Evolutionary conservation across 2,888 invertebrate genomes (phyloP).

Genomic region (Macrophya annulata): DNA sequence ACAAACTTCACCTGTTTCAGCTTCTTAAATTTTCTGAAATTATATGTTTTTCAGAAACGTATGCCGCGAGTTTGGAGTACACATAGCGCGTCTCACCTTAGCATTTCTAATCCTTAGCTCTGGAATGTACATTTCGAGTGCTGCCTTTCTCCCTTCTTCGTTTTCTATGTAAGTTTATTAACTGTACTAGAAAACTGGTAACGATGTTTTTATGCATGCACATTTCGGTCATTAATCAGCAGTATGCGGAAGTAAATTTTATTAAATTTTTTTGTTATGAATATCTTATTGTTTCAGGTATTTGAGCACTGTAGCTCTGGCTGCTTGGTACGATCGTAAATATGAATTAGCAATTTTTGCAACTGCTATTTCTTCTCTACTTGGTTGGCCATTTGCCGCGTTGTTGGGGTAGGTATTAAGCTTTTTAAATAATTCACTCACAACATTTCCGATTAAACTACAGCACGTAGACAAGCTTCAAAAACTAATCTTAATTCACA

Average conservation of each 20-base stretch:
- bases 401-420: conserved; percentile 86
- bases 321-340: conserved; percentile 93
- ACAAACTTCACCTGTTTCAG: background rate
- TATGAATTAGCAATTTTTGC: conserved; percentile 91
- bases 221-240: background rate
- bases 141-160: conserved; percentile 96
- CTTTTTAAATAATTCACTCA: conserved; percentile 33
- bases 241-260: background rate
- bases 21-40: conserved; percentile 39
- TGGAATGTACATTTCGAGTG: conserved; percentile 94
- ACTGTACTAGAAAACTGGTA: background rate
- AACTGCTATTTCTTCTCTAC: conserved; percentile 90
- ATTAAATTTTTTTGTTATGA: background rate
- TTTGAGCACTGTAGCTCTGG: conserved; percentile 90
- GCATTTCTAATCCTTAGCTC: conserved; percentile 91
- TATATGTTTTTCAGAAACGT: conserved; percentile 85
- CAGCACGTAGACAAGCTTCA: background rate
- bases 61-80: conserved; percentile 94
- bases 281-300: conserved; percentile 80
- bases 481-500: background rate
- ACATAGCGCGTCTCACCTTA: conserved; percentile 92
- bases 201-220: too few relatives aligned
- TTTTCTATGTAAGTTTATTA: conserved; percentile 88
- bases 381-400: conserved; percentile 98
- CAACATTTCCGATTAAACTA: conserved; percentile 36